Base-by-base conservation (phyloP, 2,888 invertebrate species). In the Neoitamus cyanurus region DNA sequence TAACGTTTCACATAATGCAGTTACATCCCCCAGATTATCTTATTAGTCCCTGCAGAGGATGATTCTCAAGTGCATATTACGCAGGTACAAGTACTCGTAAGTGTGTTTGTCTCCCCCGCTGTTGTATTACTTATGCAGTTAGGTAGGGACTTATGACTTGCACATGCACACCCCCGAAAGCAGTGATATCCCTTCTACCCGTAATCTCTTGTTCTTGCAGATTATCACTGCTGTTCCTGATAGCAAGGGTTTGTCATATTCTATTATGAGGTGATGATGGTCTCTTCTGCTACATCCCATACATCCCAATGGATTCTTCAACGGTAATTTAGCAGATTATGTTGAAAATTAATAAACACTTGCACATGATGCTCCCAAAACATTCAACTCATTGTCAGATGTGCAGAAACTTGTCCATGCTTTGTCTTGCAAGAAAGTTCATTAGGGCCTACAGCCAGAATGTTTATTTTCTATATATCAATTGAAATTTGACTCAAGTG, bases 11-110 rank as follows among this genome's bases (percentile, higher is more conserved):
- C 85, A 85, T 90, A 90, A 90, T 90, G 89, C 88, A 89, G 88
- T 88, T 88, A 89, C 88, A 89, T 88, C 89, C 87, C 87, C 86
- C 87, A 87, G 88, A 89, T 90, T 89, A 90, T 90, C 90, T 89
- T 88, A 90, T 90, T 90, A 90, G 86, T 88, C 84, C 69, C 73
- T 73, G 20, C 42, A 72, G 46, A 83, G 83, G 48, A 83, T 83
- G 31, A 46, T 72, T 69, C 83, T 37, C 70, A 48, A 83, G 73
- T 72, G 73, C 83, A 83, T 83, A 73, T 73, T 73, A 83, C 73
- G 83, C 73, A 83, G 42, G 72, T 72, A 83, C 48, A 73, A 72
- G 37, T 31, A 46, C 48, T 48, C 37, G 82, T 37, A 82, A 69
- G 82, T 69, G 69, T 82, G 82, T 82, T 69, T 82, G 69, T 82